Conservation (phyloP, 2,888 invertebrate genomes). For the Hyles lineata region DNA sequence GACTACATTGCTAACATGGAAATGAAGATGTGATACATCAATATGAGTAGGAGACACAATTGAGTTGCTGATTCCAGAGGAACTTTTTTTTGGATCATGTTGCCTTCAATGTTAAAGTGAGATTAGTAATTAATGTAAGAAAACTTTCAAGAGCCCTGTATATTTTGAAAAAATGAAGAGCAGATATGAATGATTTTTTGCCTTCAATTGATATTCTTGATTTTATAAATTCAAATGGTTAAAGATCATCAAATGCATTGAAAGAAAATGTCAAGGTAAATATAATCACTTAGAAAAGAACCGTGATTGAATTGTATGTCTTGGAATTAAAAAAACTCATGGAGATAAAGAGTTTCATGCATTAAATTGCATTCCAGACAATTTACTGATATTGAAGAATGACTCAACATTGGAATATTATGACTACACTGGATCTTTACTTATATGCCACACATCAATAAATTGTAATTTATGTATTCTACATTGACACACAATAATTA, state of each 20-base stretch:
- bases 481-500: background rate
- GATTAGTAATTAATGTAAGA: background rate
- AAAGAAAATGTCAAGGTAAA: background rate
- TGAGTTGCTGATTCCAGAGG: background rate
- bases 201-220: conserved; percentile 10
- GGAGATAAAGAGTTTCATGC: too few species aligned
- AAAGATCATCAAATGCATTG: too few species aligned
- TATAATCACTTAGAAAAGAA: background rate
- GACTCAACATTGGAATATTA: too few species aligned
- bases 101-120: background rate
- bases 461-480: background rate
- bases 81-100: background rate
- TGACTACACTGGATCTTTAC: too few species aligned
- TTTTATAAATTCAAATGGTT: background rate
- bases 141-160: background rate
- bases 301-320: too few species aligned
- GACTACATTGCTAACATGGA: background rate
- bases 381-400: too few species aligned
- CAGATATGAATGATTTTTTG: background rate
- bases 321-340: too few species aligned
- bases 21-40: background rate
- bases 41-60: background rate
- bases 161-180: background rate
- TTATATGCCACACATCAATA: background rate
- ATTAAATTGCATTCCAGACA: too few species aligned